Evolutionary conservation across 2,888 invertebrate genomes (phyloP), one percentile per base, ranked within the genome.

Genomic region (Ommatoiulus sabulosus): DNA sequence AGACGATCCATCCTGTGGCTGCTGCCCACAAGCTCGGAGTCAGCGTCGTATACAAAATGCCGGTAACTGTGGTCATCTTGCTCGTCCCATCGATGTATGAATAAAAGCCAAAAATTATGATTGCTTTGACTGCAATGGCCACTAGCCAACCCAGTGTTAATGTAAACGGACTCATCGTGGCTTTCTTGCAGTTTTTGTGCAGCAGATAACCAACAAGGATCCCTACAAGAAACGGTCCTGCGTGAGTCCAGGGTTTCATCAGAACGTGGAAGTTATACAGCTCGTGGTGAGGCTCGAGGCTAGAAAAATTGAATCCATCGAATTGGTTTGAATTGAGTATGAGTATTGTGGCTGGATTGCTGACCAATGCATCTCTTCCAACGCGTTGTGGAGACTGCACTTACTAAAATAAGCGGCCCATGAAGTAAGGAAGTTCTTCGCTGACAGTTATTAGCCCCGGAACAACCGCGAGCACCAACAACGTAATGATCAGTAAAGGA

Each of bases 351-450:
- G 10, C 12, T 48, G 12, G 52, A 52, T 52, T 52, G 15, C 15
- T 35, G 35, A 35, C 35, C 35, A 2, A 52, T 8, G 12, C 52
- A 52, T 3, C 52, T 72, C 0, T 20, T 20, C 8, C n/a, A 8
- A 72, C 7, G 24, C 0, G 24, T 12, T 17, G 48, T 17, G 1
- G 52, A 10, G 57, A 48, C 6, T 4, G 5, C 35, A 72, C 87
- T 87, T 24, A 88, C 88, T 63, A 88, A 24, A 88, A 88, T 52
- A 86, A 44, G 7, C 88, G 86, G 0, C 88, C 88, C 48, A 86
- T 88, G 52, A 88, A 88, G 52, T 84, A 86, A 3, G 88, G 88
- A 10, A 88, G 86, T 12, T 43, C 35, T 24, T 86, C 35, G 2
- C n/a, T 20, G 15, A n/a, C 86, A 8, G 86, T 88, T 10, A 88